Base-by-base conservation (phyloP, 2,888 invertebrate genomes). In the Trachelus tabidus region DNA sequence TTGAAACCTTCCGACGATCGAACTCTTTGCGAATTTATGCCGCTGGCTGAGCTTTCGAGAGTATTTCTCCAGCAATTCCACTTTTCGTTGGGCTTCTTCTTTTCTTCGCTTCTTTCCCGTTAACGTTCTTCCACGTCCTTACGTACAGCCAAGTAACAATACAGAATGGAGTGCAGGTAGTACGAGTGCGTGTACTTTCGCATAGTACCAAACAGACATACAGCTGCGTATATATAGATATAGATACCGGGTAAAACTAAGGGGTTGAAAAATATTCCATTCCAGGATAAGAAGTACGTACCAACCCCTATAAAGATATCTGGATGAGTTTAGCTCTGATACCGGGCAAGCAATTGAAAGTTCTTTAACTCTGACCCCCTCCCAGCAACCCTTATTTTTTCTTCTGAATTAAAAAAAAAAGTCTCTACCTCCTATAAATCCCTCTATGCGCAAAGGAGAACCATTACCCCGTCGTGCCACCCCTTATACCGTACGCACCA, bases 341-440 rank as follows among this genome's bases (percentile, higher is more conserved):
- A 79, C 56, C 76, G 81, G 80, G 79, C 80, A 80, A 81, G 84
- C 84, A 83, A 84, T 83, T 84, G 80, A 83, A 83, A 84, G 79
- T 80, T 79, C 78, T 77, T 77, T 23, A 33, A 35, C 79, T 73
- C 77, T 74, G 35, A 40, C 75, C 69, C 35, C 75, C 75, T 69
- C 74, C 79, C 33, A 76, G 68, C 74, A 84, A 86, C 85, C 85
- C 12, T 15, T 37, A 15, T 37, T 37, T 37, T 12, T 37, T 15
- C 9, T 56, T 56, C 1, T 9, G 56, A 56, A 1, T 33, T 33
- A 3, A 33, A 33, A 33, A 33, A 33, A 33, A 1, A 56, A 23
- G n/a, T 23, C 23, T 23, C 9, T 56, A 56, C 9, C 23, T 23
- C 9, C 56, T 56, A 56, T 1, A 56, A 56, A 23, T 23, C 23